Evolutionary conservation across 2,888 invertebrate species (phyloP), one percentile per base, ranked within the genome.

Genomic region (Meiosimyza platycephala): DNA sequence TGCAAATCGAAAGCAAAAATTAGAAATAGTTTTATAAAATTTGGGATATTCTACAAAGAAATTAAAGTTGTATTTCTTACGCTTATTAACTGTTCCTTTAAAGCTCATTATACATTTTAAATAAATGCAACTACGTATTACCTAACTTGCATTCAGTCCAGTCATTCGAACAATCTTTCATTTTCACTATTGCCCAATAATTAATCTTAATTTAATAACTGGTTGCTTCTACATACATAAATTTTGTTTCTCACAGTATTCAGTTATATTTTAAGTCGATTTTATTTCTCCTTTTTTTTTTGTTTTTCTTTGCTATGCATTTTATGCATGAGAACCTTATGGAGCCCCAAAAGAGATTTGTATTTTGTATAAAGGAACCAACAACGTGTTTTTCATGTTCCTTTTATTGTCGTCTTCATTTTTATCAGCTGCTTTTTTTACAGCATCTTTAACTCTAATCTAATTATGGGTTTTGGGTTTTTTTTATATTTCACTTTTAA

Each of bases 161-260:
- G 65, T 15, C 22, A 65, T 15, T n/a, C 69, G 62, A 52, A 66
- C 74, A 62, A 55, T 64, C 75, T 70, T 71, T 71, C 66, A 74
- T 76, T 72, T 74, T 73, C 73, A 75, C 76, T 78, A 78, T 78
- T 76, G 75, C 76, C 72, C 75, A 74, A 78, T 77, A 79, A 78
- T 79, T 79, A 79, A 79, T 79, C 78, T 78, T 78, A 75, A 76
- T 78, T 75, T 75, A 78, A 78, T 76, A 79, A 76, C 79, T 76
- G 70, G 78, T 74, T 77, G 70, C 54, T 70, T 63, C 48, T 54
- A 63, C 62, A 63, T 54, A 63, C 62, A 63, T 47, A 70, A 70
- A 52, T 70, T 52, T 70, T 28, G 70, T 70, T 70, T 70, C 70
- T 70, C 70, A 70, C 70, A 70, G 62, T 70, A 33, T 63, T 62